Conservation (phyloP, 2,113 vertebrate genomes). For the Pterocles gutturalis region DNA sequence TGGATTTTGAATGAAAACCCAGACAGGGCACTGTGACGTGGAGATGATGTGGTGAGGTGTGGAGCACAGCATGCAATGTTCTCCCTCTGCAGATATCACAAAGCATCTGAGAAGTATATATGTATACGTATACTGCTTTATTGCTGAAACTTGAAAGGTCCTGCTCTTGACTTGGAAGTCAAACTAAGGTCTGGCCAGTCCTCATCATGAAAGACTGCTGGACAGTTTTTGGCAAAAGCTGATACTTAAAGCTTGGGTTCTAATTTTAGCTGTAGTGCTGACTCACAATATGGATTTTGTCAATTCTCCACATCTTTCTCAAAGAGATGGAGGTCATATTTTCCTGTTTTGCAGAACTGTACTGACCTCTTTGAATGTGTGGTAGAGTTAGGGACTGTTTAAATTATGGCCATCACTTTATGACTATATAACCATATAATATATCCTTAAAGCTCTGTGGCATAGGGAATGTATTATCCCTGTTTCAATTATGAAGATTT, state of each 20-base stretch:
- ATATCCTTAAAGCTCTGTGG: neutral
- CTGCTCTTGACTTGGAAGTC: neutral
- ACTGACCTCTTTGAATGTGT: neutral
- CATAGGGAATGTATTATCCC: neutral
- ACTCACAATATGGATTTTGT: neutral
- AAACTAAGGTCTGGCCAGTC: neutral
- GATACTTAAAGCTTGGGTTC: neutral
- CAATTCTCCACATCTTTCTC: neutral
- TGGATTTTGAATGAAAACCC: constrained; percentile 2
- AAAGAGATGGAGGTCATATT: neutral
- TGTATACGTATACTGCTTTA: neutral
- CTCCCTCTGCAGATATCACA: neutral
- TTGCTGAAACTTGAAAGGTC: neutral
- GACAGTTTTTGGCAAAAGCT: neutral
- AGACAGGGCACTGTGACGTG: neutral
- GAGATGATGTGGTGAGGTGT: neutral
- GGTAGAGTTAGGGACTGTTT: neutral
- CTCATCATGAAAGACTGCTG: neutral
- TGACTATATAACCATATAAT: neutral
- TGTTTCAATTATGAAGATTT: neutral
- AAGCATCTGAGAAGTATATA: neutral
- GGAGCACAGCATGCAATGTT: neutral
- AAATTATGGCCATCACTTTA: neutral
- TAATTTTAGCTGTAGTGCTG: neutral
- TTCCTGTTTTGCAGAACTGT: neutral